These are phyloP conservation scores for Alentia gelatinosa DNA, from an alignment of 2,888 invertebrate species.

Conservation along the genomic window DNA sequence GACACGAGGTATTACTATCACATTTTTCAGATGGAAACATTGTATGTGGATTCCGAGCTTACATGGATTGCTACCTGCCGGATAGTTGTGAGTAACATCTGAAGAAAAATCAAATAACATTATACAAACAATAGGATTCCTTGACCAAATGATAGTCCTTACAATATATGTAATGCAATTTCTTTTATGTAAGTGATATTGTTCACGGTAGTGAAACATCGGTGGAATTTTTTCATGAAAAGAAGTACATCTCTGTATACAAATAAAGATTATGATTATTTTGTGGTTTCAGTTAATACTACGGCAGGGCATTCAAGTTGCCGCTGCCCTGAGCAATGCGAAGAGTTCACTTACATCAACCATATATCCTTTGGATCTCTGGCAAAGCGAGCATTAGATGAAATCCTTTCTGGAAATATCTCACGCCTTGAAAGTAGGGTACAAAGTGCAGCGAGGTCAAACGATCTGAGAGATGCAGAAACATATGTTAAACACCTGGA, in stretches of 20 bases:
- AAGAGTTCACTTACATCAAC: neutral
- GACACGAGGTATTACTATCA: too few relatives aligned
- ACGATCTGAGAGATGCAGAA: neutral
- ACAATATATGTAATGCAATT: too few relatives aligned
- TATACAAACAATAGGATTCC: too few relatives aligned
- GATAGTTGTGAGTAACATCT: neutral
- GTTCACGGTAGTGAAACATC: too few relatives aligned
- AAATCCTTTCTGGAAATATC: neutral
- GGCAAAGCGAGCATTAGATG: neutral
- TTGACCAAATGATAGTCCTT: too few relatives aligned
- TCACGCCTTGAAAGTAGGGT: neutral
- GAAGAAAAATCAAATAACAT: too few relatives aligned
- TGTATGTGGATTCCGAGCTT: neutral
- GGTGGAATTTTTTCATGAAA: too few relatives aligned
- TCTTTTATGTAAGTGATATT: too few relatives aligned
- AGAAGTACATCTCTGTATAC: too few relatives aligned
- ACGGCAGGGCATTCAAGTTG: neutral
- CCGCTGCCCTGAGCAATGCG: constrained; percentile 21
- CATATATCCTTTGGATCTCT: constrained; percentile 8
- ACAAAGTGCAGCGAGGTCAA: neutral
- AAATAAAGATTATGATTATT: too few relatives aligned
- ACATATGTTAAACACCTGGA: neutral
- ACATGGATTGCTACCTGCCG: neutral
- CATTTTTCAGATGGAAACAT: neutral
- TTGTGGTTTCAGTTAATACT: neutral